Evolutionary conservation across 1,140 invertebrate genomes (phyloP).

Genomic region (Atta cephalotes): DNA sequence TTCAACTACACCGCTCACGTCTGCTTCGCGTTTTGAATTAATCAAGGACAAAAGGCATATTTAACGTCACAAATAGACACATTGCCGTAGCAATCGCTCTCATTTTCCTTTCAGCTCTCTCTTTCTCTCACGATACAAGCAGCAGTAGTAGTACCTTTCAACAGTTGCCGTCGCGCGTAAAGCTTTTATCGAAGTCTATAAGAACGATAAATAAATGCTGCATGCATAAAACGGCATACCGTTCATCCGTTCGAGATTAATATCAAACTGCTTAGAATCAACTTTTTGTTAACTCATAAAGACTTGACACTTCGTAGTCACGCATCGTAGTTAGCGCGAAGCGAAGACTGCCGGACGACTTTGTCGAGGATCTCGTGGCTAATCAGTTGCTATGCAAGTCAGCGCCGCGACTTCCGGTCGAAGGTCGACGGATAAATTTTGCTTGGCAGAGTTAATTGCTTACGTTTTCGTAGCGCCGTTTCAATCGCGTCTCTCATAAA

Average conservation of each 20-base stretch:
- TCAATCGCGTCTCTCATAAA: conserved; percentile 9
- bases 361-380: not conserved
- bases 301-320: conserved; percentile 7
- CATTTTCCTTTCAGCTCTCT: conserved; percentile 43
- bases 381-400: conserved; percentile 12
- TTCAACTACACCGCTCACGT: not conserved
- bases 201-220: conserved; percentile 41
- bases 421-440: conserved; percentile 46
- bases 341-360: not conserved
- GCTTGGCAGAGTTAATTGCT: conserved; percentile 31
- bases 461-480: conserved; percentile 35
- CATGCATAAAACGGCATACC: conserved; percentile 28
- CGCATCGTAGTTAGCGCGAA: not conserved
- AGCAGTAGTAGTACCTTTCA: conserved; percentile 33
- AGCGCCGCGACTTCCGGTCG: conserved; percentile 23
- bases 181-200: conserved; percentile 53
- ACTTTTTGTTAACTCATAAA: conserved; percentile 5
- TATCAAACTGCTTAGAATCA: conserved; percentile 4
- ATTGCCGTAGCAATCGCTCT: conserved; percentile 52
- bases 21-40: conserved; percentile 42
- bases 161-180: conserved; percentile 46
- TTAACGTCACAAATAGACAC: conserved; percentile 39
- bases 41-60: conserved; percentile 52
- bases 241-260: conserved; percentile 28
- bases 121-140: not conserved